These are phyloP conservation scores for Macaria notata DNA, from an alignment of 2,888 invertebrate species.

Conservation along the genomic window DNA sequence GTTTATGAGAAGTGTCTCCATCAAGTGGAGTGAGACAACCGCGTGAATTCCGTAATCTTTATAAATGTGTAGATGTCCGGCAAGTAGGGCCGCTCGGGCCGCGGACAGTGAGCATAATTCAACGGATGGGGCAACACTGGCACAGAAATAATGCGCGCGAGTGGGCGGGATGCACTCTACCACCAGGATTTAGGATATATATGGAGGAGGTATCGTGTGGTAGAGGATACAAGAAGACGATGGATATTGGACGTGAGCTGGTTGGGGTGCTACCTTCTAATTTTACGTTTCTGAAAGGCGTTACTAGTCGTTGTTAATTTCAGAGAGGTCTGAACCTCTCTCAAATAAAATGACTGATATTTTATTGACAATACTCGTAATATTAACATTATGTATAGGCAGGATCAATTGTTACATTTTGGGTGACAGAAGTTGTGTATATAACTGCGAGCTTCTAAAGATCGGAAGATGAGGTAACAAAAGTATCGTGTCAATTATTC, in stretches of 20 bases:
- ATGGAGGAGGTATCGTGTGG: constrained; percentile 4
- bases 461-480: no score
- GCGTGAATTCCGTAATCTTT: constrained; percentile 44
- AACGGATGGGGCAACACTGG: constrained; percentile 62
- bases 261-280: neutral
- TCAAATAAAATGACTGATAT: no score
- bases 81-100: constrained; percentile 34
- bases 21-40: constrained; percentile 26
- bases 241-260: neutral
- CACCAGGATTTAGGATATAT: constrained; percentile 26
- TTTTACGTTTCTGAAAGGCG: no score
- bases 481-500: no score
- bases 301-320: no score
- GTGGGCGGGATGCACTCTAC: constrained; percentile 70
- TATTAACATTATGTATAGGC: no score
- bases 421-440: no score
- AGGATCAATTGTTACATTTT: no score
- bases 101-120: constrained; percentile 55
- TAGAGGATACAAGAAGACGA: no score
- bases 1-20: neutral
- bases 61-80: constrained; percentile 47
- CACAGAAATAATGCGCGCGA: constrained; percentile 63
- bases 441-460: no score
- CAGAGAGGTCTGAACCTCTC: no score
- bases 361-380: no score